A percentile compares a stretch with the other conserved stretches of the same genome.
Conservation (phyloP, 2,888 invertebrate species). For the Gymnosoma rotundatum region DNA sequence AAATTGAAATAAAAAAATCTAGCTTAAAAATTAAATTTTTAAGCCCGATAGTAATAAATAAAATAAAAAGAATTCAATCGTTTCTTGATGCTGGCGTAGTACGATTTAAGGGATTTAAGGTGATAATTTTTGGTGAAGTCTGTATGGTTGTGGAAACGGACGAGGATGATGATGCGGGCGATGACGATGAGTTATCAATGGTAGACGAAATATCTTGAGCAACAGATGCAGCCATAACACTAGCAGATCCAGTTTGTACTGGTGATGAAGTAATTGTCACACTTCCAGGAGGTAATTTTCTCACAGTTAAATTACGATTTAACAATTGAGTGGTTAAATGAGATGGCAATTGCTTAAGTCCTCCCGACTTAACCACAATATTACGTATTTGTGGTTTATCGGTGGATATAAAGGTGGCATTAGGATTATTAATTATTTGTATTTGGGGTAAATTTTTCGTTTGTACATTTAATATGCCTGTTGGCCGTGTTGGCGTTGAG, state of each 20-base stretch:
- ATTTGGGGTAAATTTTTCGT: conserved; percentile 73
- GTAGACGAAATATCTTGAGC: conserved; percentile 25
- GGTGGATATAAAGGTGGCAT: conserved; percentile 54
- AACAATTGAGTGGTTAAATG: conserved; percentile 74
- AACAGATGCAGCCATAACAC: conserved; percentile 1
- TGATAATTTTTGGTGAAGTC: conserved; percentile 73
- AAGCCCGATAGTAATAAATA: conserved; percentile 12
- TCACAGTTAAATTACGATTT: conserved; percentile 77
- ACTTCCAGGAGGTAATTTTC: conserved; percentile 74
- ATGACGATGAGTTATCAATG: conserved; percentile 27
- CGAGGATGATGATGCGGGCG: conserved; percentile 34
- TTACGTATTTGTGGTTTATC: conserved; percentile 74
- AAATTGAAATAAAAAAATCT: too few species aligned
- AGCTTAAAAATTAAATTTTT: conserved; percentile 54
- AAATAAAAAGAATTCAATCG: conserved; percentile 39
- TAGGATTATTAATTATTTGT: conserved; percentile 73
- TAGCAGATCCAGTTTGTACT: conserved; percentile 46
- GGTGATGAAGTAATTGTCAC: conserved; percentile 69
- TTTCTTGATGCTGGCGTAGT: conserved; percentile 53
- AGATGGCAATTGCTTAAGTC: conserved; percentile 74
- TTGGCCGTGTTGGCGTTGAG: conserved; percentile 49
- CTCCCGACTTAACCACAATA: conserved; percentile 76
- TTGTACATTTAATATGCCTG: conserved; percentile 73
- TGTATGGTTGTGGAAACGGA: conserved; percentile 69
- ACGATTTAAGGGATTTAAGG: conserved; percentile 73